Base-by-base conservation (phyloP, 2,113 vertebrate genomes). In the Zosterops lateralis region DNA sequence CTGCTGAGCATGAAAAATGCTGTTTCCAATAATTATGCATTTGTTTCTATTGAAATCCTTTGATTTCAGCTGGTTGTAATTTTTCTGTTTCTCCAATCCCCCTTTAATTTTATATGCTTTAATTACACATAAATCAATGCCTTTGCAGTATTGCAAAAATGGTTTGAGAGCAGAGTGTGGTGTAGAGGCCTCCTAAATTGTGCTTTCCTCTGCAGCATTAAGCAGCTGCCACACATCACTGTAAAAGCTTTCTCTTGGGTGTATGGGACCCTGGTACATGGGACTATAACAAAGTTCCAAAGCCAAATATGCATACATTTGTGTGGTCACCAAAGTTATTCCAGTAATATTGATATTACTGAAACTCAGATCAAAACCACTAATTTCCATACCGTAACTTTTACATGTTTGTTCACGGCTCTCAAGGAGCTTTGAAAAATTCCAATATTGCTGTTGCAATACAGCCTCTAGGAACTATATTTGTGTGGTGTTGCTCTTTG, bases 311-410 rank as follows among this genome's bases (percentile, higher is more conserved):
- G 21, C 62, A 47, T 32, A 79, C 78, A 74, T 86, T 87, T 66
- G 38, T 54, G 75, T 62, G 66, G 80, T 81, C 58, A 89, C 29
- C 40, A 17, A 74, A 91, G 28, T 94, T 57, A 84, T 84, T 84
- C 62, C 92, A 93, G 81, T 61, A 70, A 70, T 53, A 95, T 38
- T 87, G 86, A 61, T 60, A 58, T 48, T 87, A 61, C 50, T 79
- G 70, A 78, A 95, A 89, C 66, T 82, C 50, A 38, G 70, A 94
- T 92, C 80, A 93, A 84, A 96, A 87, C 34, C n/a, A 75, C 87
- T 91, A 75, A 76, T 21, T 96, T 91, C 57, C 29, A 54, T 51
- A 77, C 34, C 6, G 9, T 83, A 70, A 91, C 58, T 85, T 92
- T 54, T 79, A 83, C 42, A 8, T 83, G 51, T 93, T 92, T 91